phyloP scores from a whole-genome alignment of 92 coral and sea anemone genomes.

The Pocillopora meandrina region DNA sequence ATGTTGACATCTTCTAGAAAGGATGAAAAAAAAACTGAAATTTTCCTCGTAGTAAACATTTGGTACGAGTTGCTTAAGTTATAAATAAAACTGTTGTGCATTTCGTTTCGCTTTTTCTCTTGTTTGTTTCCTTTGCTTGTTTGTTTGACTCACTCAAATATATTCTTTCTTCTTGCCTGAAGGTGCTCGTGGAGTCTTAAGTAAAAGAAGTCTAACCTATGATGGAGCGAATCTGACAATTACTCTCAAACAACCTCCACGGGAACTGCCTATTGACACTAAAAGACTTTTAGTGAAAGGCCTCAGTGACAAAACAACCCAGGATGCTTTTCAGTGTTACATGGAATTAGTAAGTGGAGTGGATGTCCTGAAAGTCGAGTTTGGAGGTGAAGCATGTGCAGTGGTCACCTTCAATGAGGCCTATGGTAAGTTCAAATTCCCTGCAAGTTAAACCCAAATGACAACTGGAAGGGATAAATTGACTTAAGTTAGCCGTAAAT shows the following conservation, averaged over 20 bases:
- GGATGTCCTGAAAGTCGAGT: constrained; percentile 28
- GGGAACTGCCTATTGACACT: constrained; percentile 42
- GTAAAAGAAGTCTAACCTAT: constrained; percentile 38
- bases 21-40: too few relatives aligned
- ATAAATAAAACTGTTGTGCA: too few relatives aligned
- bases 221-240: constrained; percentile 34
- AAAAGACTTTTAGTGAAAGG: constrained; percentile 51
- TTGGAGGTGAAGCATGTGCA: constrained; percentile 48
- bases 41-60: too few relatives aligned
- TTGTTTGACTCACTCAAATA: too few relatives aligned
- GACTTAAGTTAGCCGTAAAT: too few relatives aligned
- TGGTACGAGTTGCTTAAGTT: too few relatives aligned
- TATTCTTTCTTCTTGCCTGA: background rate
- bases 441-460: background rate
- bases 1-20: too few relatives aligned
- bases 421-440: constrained; percentile 22
- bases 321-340: constrained; percentile 45
- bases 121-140: background rate
- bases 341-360: constrained; percentile 60
- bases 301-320: constrained; percentile 40
- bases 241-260: constrained; percentile 27
- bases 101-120: background rate
- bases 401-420: constrained; percentile 44
- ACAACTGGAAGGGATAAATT: too few relatives aligned
- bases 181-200: constrained; percentile 49